Evolutionary conservation across 2,113 vertebrate species (phyloP).

Genomic region (Xiphophorus hellerii): DNA sequence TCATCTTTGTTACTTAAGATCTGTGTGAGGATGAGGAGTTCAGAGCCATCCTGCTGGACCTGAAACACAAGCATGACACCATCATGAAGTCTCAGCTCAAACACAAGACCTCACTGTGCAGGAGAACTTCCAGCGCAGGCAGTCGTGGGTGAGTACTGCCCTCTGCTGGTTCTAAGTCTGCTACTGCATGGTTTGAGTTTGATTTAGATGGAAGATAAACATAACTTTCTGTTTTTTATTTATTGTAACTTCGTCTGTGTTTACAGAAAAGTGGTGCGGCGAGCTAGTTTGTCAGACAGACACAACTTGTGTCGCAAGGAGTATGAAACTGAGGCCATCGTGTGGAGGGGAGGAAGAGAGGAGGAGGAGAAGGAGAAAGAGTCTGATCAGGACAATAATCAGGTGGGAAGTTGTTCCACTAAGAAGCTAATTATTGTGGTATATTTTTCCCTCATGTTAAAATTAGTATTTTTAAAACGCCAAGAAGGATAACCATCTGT

Average conservation of each 20-base stretch:
- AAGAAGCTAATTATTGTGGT: neutral
- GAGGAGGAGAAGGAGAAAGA: slow-evolving; percentile 86
- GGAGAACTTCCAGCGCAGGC: slow-evolving; percentile 93
- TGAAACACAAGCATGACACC: slow-evolving; percentile 96
- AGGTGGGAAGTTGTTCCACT: slow-evolving; percentile 60
- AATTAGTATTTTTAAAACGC: neutral
- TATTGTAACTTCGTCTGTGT: slow-evolving; percentile 15
- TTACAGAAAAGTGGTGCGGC: slow-evolving; percentile 93
- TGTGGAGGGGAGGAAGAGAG: slow-evolving; percentile 89
- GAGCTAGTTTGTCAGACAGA: slow-evolving; percentile 93
- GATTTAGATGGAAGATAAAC: neutral
- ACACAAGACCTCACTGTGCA: slow-evolving; percentile 94
- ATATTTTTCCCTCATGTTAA: neutral
- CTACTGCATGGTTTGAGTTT: slow-evolving; percentile 6
- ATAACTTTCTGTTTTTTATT: neutral
- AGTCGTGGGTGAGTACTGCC: slow-evolving; percentile 90
- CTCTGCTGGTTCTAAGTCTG: slow-evolving; percentile 56
- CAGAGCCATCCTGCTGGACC: slow-evolving; percentile 90
- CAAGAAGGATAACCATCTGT: neutral
- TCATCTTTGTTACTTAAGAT: slow-evolving; percentile 74
- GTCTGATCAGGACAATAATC: slow-evolving; percentile 88
- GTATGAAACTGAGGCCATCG: slow-evolving; percentile 95
- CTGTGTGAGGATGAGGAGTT: slow-evolving; percentile 97
- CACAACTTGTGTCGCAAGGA: slow-evolving; percentile 96
- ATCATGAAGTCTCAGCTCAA: slow-evolving; percentile 99